These are phyloP conservation scores for Caenorhabditis briggsae DNA, from an alignment of 1,140 invertebrate genomes.

Conservation along the genomic window DNA sequence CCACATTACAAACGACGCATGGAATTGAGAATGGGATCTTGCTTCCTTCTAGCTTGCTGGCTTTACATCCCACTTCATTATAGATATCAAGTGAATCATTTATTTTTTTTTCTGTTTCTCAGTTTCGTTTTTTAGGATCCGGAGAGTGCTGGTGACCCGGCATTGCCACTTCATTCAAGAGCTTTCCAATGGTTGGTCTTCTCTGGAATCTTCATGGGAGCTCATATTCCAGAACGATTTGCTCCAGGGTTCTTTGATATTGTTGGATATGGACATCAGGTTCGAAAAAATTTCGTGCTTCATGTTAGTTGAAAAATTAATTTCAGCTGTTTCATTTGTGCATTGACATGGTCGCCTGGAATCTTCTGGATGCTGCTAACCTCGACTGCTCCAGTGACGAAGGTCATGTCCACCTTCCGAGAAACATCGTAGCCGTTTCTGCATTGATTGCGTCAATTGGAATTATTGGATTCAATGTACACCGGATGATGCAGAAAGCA, in stretches of 20 bases:
- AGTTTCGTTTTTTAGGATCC: conserved; percentile 53
- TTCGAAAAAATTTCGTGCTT: background rate
- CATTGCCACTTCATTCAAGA: conserved; percentile 62
- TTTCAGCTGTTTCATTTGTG: conserved; percentile 71
- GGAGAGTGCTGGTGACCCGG: conserved; percentile 52
- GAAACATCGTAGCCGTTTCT: conserved; percentile 17
- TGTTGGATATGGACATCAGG: conserved; percentile 72
- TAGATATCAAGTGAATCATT: conserved; percentile 64
- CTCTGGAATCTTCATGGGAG: conserved; percentile 72
- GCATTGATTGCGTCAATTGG: conserved; percentile 23
- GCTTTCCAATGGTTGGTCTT: conserved; percentile 71
- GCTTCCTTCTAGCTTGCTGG: conserved; percentile 68
- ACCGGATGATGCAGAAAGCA: conserved; percentile 37
- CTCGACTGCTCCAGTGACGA: conserved; percentile 61
- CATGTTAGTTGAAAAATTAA: background rate
- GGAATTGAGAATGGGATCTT: conserved; percentile 63
- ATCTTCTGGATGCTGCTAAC: conserved; percentile 68
- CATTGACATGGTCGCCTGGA: conserved; percentile 71
- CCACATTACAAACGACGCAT: conserved; percentile 67
- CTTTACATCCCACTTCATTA: conserved; percentile 65
- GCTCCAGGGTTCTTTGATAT: conserved; percentile 70
- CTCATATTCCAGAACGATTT: conserved; percentile 69
- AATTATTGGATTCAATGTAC: conserved; percentile 18
- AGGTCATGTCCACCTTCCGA: conserved; percentile 18
- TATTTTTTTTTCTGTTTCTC: conserved; percentile 28